Evolutionary conservation across 2,888 invertebrate species (phyloP).

Genomic region (Pollenia griseotomentosa): DNA sequence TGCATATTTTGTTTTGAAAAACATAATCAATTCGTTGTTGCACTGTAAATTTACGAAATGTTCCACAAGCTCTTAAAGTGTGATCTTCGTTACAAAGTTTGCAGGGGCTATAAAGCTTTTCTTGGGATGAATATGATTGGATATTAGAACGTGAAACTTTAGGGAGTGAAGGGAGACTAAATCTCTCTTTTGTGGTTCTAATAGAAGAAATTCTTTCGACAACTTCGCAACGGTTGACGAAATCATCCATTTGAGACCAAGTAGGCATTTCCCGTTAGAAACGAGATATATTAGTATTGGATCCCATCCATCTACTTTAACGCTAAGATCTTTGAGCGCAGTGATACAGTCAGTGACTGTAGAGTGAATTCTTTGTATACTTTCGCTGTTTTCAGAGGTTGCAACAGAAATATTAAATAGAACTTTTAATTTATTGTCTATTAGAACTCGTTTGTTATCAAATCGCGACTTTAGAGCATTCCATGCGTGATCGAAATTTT

Average conservation of each 20-base stretch:
- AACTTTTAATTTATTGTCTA: conserved; percentile 30
- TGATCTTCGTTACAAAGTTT: neutral
- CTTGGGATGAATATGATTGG: neutral
- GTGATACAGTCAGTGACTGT: conserved; percentile 26
- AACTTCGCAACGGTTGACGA: neutral
- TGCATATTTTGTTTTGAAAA: neutral
- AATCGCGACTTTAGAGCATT: conserved; percentile 17
- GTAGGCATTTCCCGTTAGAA: conserved; percentile 5
- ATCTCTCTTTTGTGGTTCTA: neutral
- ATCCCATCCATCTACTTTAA: conserved; percentile 5
- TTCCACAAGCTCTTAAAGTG: neutral
- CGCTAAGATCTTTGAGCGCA: neutral
- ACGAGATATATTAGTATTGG: conserved; percentile 6
- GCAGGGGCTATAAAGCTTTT: neutral
- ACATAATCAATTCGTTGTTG: conserved; percentile 27
- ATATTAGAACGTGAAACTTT: too few species aligned
- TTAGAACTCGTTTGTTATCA: conserved; percentile 26
- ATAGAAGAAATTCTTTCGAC: conserved; percentile 1
- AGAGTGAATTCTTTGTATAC: conserved; percentile 22
- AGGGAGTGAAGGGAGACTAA: neutral
- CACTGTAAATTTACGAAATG: conserved; percentile 15
- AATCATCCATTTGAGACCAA: conserved; percentile 15
- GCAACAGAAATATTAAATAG: conserved; percentile 2
- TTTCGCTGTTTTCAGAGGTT: neutral
- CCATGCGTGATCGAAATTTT: conserved; percentile 26